A percentile compares a stretch with the other conserved stretches of the same genome.
Evolutionary conservation across 2,797 vertebrate species (phyloP).

Genomic region (Microtus californicus): DNA sequence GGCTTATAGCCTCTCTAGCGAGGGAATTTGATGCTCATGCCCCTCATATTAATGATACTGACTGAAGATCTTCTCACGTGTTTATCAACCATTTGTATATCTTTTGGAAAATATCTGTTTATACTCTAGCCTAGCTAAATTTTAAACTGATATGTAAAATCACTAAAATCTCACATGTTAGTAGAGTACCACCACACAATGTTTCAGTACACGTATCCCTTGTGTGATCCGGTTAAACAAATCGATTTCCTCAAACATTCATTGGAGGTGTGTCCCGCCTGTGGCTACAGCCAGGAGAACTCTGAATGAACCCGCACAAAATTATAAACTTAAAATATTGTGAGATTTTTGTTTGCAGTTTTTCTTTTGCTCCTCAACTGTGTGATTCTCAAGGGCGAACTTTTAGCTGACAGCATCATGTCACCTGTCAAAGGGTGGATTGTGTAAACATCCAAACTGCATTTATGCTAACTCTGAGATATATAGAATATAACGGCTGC

Average conservation of each 20-base stretch:
- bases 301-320: not conserved
- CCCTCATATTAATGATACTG: not conserved
- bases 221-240: not conserved
- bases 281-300: not conserved
- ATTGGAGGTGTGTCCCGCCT: not conserved
- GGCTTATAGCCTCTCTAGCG: not conserved
- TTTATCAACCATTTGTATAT: not conserved
- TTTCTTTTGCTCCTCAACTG: not conserved
- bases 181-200: not conserved
- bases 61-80: not conserved
- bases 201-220: not conserved
- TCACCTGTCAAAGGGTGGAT: not conserved
- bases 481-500: not conserved
- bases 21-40: not conserved
- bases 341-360: not conserved
- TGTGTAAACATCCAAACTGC: too few species aligned
- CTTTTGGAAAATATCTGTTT: not conserved
- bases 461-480: too few species aligned
- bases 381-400: not conserved
- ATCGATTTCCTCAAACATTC: not conserved
- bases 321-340: not conserved
- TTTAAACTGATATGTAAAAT: not conserved
- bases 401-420: not conserved
- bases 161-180: not conserved
- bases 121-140: not conserved